Evolutionary conservation across 2,113 vertebrate genomes (phyloP).

Genomic region (Anoura caudifer): DNA sequence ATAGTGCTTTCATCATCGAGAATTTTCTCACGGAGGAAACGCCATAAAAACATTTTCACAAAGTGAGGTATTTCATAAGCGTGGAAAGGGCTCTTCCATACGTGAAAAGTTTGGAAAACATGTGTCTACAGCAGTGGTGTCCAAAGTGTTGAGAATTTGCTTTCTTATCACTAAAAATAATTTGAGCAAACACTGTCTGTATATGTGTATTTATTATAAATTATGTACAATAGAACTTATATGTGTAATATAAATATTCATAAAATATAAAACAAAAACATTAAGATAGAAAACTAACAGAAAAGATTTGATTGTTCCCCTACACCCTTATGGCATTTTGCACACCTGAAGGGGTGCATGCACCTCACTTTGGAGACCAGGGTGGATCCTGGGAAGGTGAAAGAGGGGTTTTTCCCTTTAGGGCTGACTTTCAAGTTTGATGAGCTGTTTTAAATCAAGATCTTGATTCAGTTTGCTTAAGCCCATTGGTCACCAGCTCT

Average conservation of each 20-base stretch:
- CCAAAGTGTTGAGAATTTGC: neutral
- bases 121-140: neutral
- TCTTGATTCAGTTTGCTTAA: neutral
- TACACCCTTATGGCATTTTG: neutral
- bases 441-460: neutral
- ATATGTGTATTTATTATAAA: neutral
- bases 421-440: neutral
- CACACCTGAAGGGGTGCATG: too few species aligned
- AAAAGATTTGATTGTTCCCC: neutral
- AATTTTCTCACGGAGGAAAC: neutral
- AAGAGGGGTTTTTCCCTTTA: neutral
- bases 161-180: neutral
- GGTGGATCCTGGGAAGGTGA: neutral
- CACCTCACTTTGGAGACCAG: neutral
- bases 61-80: neutral
- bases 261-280: neutral
- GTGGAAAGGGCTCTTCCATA: neutral
- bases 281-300: neutral
- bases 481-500: neutral
- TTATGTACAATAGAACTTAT: neutral
- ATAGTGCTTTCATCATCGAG: neutral
- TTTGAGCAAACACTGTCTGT: neutral
- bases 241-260: neutral
- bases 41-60: neutral
- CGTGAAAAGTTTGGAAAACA: neutral